Conservation (phyloP, 2,113 vertebrate species). For the Gnathonemus echidnorhynchus region DNA sequence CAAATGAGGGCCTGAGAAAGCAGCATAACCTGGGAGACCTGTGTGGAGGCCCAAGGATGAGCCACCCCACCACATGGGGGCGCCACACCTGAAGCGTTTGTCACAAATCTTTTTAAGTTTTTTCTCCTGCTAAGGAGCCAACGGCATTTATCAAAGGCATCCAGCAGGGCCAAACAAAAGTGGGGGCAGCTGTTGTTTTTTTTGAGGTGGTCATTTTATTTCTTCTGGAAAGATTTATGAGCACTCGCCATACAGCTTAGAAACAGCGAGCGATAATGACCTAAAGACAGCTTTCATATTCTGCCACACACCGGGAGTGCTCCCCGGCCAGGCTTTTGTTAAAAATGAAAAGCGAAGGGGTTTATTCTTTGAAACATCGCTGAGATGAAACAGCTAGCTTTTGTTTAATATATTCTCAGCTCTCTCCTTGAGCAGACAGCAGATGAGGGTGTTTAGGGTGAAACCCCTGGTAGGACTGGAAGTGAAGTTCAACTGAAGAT, state of each 20-base stretch:
- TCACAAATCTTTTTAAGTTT: background rate
- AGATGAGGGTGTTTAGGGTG: background rate
- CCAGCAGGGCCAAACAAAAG: background rate
- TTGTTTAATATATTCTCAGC: background rate
- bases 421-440: background rate
- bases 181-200: constrained; percentile 4
- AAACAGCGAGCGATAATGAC: background rate
- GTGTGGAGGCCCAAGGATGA: background rate
- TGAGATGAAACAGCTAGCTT: background rate
- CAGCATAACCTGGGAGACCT: background rate
- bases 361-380: constrained; percentile 5
- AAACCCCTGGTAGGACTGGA: background rate
- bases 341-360: constrained; percentile 2
- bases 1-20: background rate
- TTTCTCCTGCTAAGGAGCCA: background rate
- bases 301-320: constrained; percentile 1
- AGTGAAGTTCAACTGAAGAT: background rate
- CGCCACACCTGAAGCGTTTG: background rate
- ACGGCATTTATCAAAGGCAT: constrained; percentile 5
- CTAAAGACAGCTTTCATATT: constrained; percentile 18
- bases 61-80: background rate
- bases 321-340: background rate
- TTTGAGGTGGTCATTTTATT: constrained; percentile 14
- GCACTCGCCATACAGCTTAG: background rate
- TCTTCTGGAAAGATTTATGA: constrained; percentile 3